Evolutionary conservation across 1,140 invertebrate species (phyloP), one percentile per base, ranked within the genome.

Genomic region (Trypoxylus dichotomus): DNA sequence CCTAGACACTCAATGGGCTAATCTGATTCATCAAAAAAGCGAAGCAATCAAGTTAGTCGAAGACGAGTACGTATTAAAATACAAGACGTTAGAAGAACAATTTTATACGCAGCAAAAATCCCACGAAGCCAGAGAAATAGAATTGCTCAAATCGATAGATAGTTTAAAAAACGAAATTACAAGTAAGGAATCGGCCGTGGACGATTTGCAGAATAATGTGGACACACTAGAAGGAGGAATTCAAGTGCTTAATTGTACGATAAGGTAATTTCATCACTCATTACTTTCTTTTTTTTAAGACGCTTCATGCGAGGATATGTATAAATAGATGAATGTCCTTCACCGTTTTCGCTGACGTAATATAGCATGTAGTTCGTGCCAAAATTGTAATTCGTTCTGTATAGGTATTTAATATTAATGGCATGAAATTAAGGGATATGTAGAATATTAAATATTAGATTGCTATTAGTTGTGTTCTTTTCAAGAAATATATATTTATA

Each of bases 1-100:
- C 82, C 78, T 79, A 89, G 89, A 89, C 78, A 81, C 86, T 29
- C 88, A 90, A 81, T 90, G 88, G 85, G 86, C 88, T 54, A 88
- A 88, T 79, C 81, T 90, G 75, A 85, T 86, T 74, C 84, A 87
- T 77, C 89, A 90, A 79, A 89, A 88, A 82, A 88, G 87, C 71
- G 87, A 89, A 81, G 88, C 89, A 0, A 79, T 90, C 47, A 85
- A 87, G 80, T 81, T 86, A 63, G 80, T 90, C 24, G 86, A 89
- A 84, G 85, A 89, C 42, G 86, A 87, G 82, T 89, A 90, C 83
- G 83, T 87, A 74, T 81, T 83, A 25, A 89, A 88, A 84, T 84
- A 88, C 74, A 85, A 87, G 75, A 86, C 85, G 74, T 82, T 89
- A 74, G 87, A 89, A 80, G 85, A 85, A 76, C 84, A 86, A 63